Base-by-base conservation (phyloP, 2,113 vertebrate genomes). In the Daphoenositta chrysoptera region DNA sequence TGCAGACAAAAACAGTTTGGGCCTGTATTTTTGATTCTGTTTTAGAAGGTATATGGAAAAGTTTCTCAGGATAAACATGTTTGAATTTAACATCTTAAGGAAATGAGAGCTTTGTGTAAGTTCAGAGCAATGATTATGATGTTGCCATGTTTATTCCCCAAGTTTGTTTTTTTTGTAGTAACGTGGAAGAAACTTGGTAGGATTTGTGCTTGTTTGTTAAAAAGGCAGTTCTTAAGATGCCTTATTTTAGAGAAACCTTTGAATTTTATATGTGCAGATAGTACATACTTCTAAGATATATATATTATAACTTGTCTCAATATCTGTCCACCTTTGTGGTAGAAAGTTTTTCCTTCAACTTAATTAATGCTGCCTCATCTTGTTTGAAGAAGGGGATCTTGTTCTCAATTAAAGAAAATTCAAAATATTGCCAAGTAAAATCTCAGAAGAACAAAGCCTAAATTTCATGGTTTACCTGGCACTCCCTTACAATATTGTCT, bases 11-110 rank as follows among this genome's bases (percentile, higher is more conserved):
- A 66, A 0, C 20, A 35, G 7, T 75, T 82, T 37, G 20, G 30
- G 13, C 28, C 20, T 75, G 11, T 4, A 6, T 11, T 17, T 58
- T 66, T 37, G 5, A 26, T 57, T 58, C 4, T 3, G 0, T 56
- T 88, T 68, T 48, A 44, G 24, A 54, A 88, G 44, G 16, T 50
- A 5, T 7, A 17, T 42, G 12, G 47, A 30, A 68, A 64, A 21
- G 18, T 27, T 93, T 7, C 11, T 83, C 3, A 33, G 30, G 60
- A 30, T 71, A 60, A 83, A 31, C 4, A 9, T 14, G 6, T n/a
- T 47, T 48, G 21, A 40, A 33, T 83, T 72, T 31, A 68, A 53
- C 9, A 16, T 42, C 40, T 54, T 48, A 31, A 69, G 44, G 21
- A 83, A 61, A 33, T 42, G 8, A 58, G 64, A 89, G 7, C 15